Evolutionary conservation across 2,113 vertebrate species (phyloP), one percentile per base, ranked within the genome.

Genomic region (Panurus biarmicus): DNA sequence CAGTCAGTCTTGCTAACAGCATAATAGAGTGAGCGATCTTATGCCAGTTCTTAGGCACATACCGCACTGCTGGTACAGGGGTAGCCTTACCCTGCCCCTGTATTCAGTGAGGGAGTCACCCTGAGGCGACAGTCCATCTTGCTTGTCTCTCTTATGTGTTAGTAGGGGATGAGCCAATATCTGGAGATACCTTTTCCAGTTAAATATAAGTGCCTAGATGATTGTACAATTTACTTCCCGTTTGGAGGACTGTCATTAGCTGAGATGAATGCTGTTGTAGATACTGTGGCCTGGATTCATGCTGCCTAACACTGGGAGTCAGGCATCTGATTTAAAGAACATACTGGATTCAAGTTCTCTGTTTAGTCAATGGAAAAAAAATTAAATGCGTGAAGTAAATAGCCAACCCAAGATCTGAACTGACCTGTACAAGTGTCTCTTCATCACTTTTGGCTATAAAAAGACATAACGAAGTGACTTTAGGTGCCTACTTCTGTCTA

Each of bases 1-100:
- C 33, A 58, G 53, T 65, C 0, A 0, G 8, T 60, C 33, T 64
- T 77, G 16, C 56, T 58, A 24, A 20, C 25, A 19, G 5, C 14
- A 1, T 56, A 40, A 58, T 7, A 5, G 51, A 51, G 4, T 18
- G 33, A 18, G 12, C 6, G 7, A 10, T 51, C 42, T 57, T n/a
- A 85, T 7, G 56, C 21, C 42, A 54, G 11, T 15, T 85, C 51
- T n/a, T 48, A 25, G 50, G 42, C 54, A 24, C 9, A 6, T 42
- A 36, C 2, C 21, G 21, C 24, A 8, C 26, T 14, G 2, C 18
- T 78, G 33, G 29, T n/a, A 10, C 24, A 35, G 19, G 11, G 17
- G 14, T 29, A 87, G 26, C 29, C 22, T 79, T 35, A 13, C 7
- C 17, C 19, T 54, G 24, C 45, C 33, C 58, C 40, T 85, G 4